A percentile compares a stretch with the other conserved stretches of the same genome.
Conservation (phyloP, 1,140 invertebrate species). For the Drosophila quadrilineata region DNA sequence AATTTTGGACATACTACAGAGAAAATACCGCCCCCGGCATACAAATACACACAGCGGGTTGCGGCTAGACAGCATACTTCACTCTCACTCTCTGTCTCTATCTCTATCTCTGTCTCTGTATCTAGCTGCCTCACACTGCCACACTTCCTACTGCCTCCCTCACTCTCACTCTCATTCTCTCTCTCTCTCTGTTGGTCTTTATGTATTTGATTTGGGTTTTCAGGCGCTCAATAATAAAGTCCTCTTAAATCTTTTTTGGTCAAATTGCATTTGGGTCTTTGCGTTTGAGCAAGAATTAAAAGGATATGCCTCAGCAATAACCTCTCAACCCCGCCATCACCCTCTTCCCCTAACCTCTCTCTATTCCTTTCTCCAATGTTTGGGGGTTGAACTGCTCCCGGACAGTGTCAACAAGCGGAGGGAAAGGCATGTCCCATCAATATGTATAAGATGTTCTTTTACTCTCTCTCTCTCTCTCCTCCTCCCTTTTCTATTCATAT, state of each 20-base stretch:
- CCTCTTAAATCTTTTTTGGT: constrained; percentile 60
- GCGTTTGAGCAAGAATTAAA: constrained; percentile 46
- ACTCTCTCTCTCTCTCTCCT: not conserved
- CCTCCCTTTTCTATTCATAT: too few species aligned
- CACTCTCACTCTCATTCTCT: not conserved
- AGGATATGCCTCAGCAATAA: constrained; percentile 38
- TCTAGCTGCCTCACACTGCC: not conserved
- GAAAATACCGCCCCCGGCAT: constrained; percentile 31
- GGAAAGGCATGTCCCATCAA: constrained; percentile 27
- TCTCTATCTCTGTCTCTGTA: not conserved
- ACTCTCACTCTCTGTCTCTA: constrained; percentile 4
- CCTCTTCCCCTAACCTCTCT: not conserved
- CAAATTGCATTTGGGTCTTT: constrained; percentile 58
- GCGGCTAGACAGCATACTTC: not conserved
- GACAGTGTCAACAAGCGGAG: constrained; percentile 52
- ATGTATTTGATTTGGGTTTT: constrained; percentile 46
- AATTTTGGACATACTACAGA: constrained; percentile 14
- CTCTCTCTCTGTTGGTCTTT: not conserved
- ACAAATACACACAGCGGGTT: constrained; percentile 25
- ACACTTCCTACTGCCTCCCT: constrained; percentile 1
- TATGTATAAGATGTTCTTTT: constrained; percentile 4
- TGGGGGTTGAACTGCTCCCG: constrained; percentile 35
- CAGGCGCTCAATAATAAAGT: constrained; percentile 56
- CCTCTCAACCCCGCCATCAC: too few species aligned
- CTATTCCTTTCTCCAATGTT: not conserved